Percentiles rank a stretch among this genome's conserved stretches.
Conservation (phyloP, 2,888 invertebrate species). For the Folsomia candida region DNA sequence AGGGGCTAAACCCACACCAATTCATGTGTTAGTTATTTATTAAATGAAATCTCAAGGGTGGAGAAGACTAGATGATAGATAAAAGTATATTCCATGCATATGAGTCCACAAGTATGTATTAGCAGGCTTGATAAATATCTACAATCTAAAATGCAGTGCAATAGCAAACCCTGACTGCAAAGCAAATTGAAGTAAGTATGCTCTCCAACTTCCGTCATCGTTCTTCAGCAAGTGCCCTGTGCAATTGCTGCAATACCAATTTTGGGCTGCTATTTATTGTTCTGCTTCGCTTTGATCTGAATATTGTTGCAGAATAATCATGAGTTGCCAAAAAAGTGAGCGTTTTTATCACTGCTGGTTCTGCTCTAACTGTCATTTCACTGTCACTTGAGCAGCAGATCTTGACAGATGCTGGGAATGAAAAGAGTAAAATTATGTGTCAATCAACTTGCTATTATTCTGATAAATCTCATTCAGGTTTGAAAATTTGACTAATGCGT, state of each 20-base stretch:
- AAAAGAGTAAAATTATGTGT: not conserved
- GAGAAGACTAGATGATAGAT: not conserved
- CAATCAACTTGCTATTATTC: no score
- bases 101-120: no score
- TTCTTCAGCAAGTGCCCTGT: not conserved
- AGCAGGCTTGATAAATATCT: no score
- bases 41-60: not conserved
- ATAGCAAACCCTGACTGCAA: not conserved
- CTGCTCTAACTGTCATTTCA: not conserved
- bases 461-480: no score
- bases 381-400: not conserved
- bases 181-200: not conserved
- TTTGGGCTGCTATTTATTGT: not conserved
- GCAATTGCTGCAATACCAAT: not conserved
- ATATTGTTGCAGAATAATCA: not conserved
- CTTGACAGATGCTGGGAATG: not conserved
- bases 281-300: not conserved
- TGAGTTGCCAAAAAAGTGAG: not conserved
- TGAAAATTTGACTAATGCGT: no score
- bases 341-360: not conserved
- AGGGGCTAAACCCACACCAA: not conserved
- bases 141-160: not conserved
- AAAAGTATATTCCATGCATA: no score
- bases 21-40: not conserved
- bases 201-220: not conserved